Evolutionary conservation across 64 coral and sea anemone genomes (phyloP), one percentile per base, ranked within the genome.

Genomic region (Montipora foliosa): DNA sequence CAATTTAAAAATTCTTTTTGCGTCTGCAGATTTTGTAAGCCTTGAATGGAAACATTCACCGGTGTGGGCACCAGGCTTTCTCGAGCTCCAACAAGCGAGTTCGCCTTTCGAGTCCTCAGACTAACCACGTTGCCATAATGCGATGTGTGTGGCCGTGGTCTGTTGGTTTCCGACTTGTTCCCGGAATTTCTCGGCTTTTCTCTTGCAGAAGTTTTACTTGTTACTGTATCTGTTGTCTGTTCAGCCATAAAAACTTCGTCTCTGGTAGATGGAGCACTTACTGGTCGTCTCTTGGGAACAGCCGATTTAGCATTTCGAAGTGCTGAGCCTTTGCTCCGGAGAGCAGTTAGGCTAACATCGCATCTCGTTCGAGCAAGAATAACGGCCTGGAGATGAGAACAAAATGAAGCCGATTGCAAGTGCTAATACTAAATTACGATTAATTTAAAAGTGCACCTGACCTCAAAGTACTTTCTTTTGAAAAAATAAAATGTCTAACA

Each of bases 361-460:
- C 82, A 87, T 68, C 82, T 93, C 77, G 91, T 79, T 15, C 91
- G 81, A 46, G 91, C 82, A 25, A 87, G 75, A 44, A 93, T 93
- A 74, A 93, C 80, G 29, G 91, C 83, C 79, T 91, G 16, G 47
- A 15, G 4, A 29, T 5, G 66, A 57, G 11, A 57, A 57, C 6
- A 6, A 4, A 57, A 57, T 57, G 53, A 57, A 57, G 53, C 37
- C 37, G 37, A 37, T 37, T 37, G 37, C 37, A 37, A 37, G 37
- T 37, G 37, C 37, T 37, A 37, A 37, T 37, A 37, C 37, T 37
- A 37, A 37, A 37, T 37, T 37, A 37, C 0, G 37, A 37, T 37
- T 37, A 2, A 37, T 37, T 37, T 37, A 37, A 37, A 37, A 37
- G 37, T 37, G 37, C 37, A 37, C 37, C 37, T 37, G 37, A 37